Percentiles rank a stretch among this genome's conserved stretches.
Evolutionary conservation across 2,797 vertebrate genomes (phyloP).

Genomic region (Podargus strigoides): DNA sequence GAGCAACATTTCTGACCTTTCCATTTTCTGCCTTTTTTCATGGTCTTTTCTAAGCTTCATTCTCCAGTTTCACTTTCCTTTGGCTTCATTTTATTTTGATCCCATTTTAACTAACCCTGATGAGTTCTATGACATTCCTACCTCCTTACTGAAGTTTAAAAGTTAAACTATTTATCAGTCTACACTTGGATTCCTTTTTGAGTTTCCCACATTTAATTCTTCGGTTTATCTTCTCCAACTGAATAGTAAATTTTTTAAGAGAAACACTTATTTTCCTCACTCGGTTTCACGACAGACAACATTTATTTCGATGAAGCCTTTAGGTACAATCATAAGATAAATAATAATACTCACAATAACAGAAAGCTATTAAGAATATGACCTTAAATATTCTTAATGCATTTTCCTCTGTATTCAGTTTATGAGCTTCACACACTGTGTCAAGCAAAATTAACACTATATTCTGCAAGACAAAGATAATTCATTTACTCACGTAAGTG

Average conservation of each 20-base stretch:
- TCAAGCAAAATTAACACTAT: not conserved
- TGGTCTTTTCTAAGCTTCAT: not conserved
- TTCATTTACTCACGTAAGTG: not conserved
- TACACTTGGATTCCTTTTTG: not conserved
- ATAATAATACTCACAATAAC: not conserved
- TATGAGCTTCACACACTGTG: not conserved
- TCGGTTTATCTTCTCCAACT: not conserved
- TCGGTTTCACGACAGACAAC: not conserved
- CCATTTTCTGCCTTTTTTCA: not conserved
- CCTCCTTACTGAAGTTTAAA: not conserved
- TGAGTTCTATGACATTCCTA: not conserved
- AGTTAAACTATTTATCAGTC: not conserved
- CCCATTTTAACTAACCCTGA: not conserved
- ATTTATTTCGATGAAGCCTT: not conserved
- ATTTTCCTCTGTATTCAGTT: not conserved
- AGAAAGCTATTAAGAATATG: not conserved
- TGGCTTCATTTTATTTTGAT: not conserved
- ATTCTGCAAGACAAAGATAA: not conserved
- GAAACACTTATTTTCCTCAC: not conserved
- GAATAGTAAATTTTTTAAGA: not conserved
- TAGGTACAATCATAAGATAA: not conserved
- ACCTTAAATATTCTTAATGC: not conserved
- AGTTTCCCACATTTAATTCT: not conserved
- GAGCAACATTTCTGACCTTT: not conserved
- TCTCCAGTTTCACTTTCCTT: not conserved